phyloP scores from a whole-genome alignment of 2,113 vertebrate species.

The Solea solea region DNA sequence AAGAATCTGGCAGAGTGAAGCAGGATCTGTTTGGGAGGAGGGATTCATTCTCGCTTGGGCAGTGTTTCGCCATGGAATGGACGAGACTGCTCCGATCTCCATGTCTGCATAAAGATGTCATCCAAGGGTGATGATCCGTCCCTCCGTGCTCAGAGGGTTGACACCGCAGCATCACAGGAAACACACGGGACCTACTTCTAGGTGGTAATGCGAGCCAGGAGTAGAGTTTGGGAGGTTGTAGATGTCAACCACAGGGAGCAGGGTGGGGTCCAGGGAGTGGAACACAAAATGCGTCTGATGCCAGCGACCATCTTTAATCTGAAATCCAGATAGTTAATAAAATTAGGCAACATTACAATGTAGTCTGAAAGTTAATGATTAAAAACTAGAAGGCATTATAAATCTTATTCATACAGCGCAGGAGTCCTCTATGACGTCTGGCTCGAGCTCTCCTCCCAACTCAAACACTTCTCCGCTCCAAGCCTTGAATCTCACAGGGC shows the following conservation, averaged over 20 bases:
- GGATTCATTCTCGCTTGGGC: slow-evolving; percentile 43
- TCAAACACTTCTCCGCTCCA: slow-evolving; percentile 92
- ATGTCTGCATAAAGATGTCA: slow-evolving; percentile 27
- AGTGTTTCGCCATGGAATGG: slow-evolving; percentile 32
- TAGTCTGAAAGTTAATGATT: slow-evolving; percentile 4
- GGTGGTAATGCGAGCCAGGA: slow-evolving; percentile 88
- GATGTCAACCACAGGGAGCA: slow-evolving; percentile 90
- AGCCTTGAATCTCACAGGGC: slow-evolving; percentile 86
- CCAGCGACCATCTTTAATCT: slow-evolving; percentile 95
- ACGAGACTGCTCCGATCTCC: slow-evolving; percentile 46
- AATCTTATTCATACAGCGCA: slow-evolving; percentile 86
- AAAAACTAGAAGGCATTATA: not conserved
- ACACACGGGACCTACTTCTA: slow-evolving; percentile 96
- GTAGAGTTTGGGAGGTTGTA: slow-evolving; percentile 88
- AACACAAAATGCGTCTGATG: slow-evolving; percentile 92
- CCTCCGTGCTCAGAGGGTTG: slow-evolving; percentile 9
- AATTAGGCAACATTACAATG: not conserved
- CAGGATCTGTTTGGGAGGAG: slow-evolving; percentile 32
- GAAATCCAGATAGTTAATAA: slow-evolving; percentile 29
- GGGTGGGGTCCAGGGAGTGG: slow-evolving; percentile 88
- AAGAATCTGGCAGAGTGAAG: slow-evolving; percentile 67
- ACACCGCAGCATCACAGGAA: slow-evolving; percentile 86
- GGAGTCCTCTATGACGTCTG: slow-evolving; percentile 88
- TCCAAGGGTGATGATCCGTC: slow-evolving; percentile 21
- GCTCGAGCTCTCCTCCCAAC: slow-evolving; percentile 84